Percentiles rank a stretch among this genome's conserved stretches.
Conservation (phyloP, 2,113 vertebrate genomes). For the Paraplagusia blochii region DNA sequence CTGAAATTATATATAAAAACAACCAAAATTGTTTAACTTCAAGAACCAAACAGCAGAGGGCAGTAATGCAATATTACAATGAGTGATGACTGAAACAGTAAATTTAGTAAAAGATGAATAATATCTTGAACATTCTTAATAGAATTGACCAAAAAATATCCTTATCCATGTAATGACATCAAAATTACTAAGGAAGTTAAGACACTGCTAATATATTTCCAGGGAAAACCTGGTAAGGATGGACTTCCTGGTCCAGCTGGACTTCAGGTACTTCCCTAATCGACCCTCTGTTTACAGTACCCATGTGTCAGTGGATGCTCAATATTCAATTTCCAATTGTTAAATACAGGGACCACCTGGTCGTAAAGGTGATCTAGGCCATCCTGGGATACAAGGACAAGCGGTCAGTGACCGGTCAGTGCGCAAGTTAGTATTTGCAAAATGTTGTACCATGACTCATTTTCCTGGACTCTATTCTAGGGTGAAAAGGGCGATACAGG, state of each 20-base stretch:
- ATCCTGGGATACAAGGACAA: slow-evolving; percentile 34
- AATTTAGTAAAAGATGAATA: no score
- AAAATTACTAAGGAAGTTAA: not conserved
- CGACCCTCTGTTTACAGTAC: not conserved
- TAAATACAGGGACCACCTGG: slow-evolving; percentile 51
- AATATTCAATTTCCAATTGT: slow-evolving; percentile 11
- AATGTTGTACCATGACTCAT: not conserved
- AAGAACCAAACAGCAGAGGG: slow-evolving; percentile 46
- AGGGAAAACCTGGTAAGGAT: slow-evolving; percentile 89
- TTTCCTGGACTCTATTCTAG: slow-evolving; percentile 53
- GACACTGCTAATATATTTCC: slow-evolving; percentile 33
- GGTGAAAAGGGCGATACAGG: slow-evolving; percentile 85
- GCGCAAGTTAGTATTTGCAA: not conserved
- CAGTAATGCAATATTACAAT: slow-evolving; percentile 23
- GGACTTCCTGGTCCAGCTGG: slow-evolving; percentile 80
- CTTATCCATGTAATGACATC: no score
- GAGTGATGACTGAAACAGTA: not conserved
- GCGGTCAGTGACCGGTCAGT: slow-evolving; percentile 22
- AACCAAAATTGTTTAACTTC: no score
- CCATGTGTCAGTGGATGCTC: not conserved
- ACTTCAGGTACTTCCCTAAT: slow-evolving; percentile 65
- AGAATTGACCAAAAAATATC: no score
- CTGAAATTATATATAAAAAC: not conserved
- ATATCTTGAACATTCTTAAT: no score
- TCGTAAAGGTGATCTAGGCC: slow-evolving; percentile 33